Conservation (phyloP, 1,140 invertebrate species). For the Copidosoma floridanum region DNA sequence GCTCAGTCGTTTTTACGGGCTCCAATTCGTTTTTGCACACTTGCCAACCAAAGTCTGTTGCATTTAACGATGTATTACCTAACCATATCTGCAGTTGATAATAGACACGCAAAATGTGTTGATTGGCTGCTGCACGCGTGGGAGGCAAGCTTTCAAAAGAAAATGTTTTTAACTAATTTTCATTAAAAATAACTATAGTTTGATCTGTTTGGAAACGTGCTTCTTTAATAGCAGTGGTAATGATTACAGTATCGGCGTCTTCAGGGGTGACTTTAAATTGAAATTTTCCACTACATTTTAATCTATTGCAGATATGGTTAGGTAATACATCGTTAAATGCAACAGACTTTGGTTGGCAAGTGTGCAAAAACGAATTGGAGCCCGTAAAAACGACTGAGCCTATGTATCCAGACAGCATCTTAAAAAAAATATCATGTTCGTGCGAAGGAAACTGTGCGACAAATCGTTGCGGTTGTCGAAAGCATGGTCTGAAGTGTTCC, state of each 20-base stretch:
- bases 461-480: background rate
- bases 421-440: constrained; percentile 4
- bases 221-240: constrained; percentile 1
- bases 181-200: constrained; percentile 17
- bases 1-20: constrained; percentile 9
- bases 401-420: constrained; percentile 9
- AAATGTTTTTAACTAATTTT: constrained; percentile 13
- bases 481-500: background rate
- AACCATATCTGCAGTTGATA: constrained; percentile 30
- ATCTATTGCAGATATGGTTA: constrained; percentile 29
- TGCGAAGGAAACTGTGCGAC: background rate
- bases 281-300: constrained; percentile 13
- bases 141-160: constrained; percentile 22
- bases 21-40: constrained; percentile 3
- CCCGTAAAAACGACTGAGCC: constrained; percentile 12
- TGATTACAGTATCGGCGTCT: background rate
- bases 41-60: constrained; percentile 20
- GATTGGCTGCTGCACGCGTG: constrained; percentile 28
- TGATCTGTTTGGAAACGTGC: constrained; percentile 5
- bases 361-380: constrained; percentile 3
- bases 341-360: constrained; percentile 19
- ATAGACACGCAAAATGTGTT: constrained; percentile 26
- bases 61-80: constrained; percentile 13
- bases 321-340: constrained; percentile 14
- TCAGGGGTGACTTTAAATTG: background rate